These are phyloP conservation scores for Conger conger DNA, from an alignment of 2,113 vertebrate genomes.

Conservation along the genomic window DNA sequence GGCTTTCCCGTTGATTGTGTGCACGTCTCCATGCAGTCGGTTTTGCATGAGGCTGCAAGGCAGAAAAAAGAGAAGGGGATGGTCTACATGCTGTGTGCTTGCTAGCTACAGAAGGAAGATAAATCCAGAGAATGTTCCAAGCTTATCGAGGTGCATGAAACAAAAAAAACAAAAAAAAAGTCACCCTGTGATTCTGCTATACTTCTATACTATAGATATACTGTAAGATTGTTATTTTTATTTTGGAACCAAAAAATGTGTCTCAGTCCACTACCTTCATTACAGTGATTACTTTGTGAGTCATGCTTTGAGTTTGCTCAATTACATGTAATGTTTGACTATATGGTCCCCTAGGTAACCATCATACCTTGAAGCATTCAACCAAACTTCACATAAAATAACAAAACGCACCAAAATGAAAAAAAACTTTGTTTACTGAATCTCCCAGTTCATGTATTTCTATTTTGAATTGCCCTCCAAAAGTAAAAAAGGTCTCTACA, in stretches of 20 bases:
- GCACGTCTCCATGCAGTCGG: neutral
- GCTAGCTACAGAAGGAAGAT: neutral
- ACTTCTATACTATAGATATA: neutral
- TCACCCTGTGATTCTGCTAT: neutral
- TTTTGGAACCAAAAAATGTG: neutral
- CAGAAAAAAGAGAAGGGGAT: neutral
- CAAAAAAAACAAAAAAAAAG: neutral
- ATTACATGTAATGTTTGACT: neutral
- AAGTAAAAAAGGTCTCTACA: neutral
- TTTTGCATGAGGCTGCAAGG: neutral
- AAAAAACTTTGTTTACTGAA: neutral
- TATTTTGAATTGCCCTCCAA: neutral
- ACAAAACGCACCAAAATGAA: neutral
- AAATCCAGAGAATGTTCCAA: neutral
- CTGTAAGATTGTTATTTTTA: neutral
- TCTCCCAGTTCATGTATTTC: neutral
- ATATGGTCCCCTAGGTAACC: neutral
- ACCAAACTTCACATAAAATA: neutral
- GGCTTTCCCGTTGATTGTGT: neutral
- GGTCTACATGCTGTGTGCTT: neutral
- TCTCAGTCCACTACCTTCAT: neutral
- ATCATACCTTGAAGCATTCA: neutral
- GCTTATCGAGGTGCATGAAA: neutral
- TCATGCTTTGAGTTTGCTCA: neutral
- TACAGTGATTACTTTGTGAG: neutral